Conservation (phyloP, 2,888 invertebrate genomes). For the Tachina lurida region DNA sequence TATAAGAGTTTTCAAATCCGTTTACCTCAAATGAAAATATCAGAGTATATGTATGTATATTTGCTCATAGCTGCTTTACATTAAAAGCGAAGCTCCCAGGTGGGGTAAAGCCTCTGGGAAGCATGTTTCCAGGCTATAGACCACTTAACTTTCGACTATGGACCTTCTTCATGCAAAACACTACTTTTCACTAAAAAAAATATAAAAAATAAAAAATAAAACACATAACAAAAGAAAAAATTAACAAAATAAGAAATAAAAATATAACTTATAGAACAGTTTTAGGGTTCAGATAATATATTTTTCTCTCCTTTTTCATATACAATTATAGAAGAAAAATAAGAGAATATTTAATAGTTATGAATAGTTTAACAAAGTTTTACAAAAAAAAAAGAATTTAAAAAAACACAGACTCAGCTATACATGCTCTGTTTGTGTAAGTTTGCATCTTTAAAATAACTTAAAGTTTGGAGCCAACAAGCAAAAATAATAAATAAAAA, state of each 20-base stretch:
- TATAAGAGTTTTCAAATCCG: too few species aligned
- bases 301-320: constrained; percentile 9
- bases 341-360: background rate
- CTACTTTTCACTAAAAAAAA: too few species aligned
- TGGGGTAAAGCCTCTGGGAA: too few species aligned
- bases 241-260: background rate
- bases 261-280: constrained; percentile 23
- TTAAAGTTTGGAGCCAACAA: background rate
- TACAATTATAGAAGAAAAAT: constrained; percentile 11
- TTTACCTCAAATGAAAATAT: too few species aligned
- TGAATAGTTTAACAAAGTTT: constrained; percentile 1
- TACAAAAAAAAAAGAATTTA: background rate
- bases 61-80: too few species aligned
- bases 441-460: constrained; percentile 11
- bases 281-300: constrained; percentile 22
- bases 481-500: background rate
- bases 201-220: background rate
- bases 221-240: too few species aligned
- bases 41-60: too few species aligned
- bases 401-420: constrained; percentile 1
- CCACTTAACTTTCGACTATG: too few species aligned
- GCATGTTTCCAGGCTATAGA: too few species aligned
- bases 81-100: too few species aligned
- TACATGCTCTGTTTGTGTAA: background rate
- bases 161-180: too few species aligned